Base-by-base conservation (phyloP, 2,888 invertebrate genomes). In the Molorchus minor region DNA sequence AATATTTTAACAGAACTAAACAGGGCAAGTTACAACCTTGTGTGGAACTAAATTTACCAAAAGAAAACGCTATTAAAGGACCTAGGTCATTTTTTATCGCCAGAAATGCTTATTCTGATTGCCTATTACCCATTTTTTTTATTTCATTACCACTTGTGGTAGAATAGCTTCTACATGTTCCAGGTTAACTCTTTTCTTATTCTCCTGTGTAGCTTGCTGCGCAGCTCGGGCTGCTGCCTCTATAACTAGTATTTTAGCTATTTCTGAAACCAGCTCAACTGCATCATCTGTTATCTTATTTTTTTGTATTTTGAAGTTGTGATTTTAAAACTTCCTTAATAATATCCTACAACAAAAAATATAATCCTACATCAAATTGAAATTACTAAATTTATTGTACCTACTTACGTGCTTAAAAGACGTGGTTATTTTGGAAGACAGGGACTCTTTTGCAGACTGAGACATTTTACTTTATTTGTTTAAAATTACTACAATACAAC, bases 111-210 rank as follows among this genome's bases (percentile, higher is more conserved):
- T n/a, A n/a, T n/a, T n/a, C n/a, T n/a, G n/a, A n/a, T n/a, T n/a
- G n/a, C n/a, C n/a, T n/a, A n/a, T n/a, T n/a, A n/a, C n/a, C n/a
- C n/a, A n/a, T n/a, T n/a, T n/a, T n/a, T n/a, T n/a, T n/a, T n/a
- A n/a, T n/a, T n/a, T n/a, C n/a, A n/a, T 80, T 78, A 86, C 85
- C 77, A 86, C 68, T 75, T 86, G 85, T 16, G 85, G 84, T 63
- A 86, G 74, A 72, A 85, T 83, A 69, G 82, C 82, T 71, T 86
- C 85, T 43, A 85, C 81, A 73, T 86, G 84, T 62, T 85, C 83
- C 61, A 84, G 75, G 49, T 81, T 82, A 16, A 86, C 82, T 63
- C 75, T 78, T 57, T 80, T 80, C 60, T 80, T 80, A 65, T 80
- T 79, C 67, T 85, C 84, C 2, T 79, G 68, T 38, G 82, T 72